Conservation (phyloP, 2,888 invertebrate genomes). For the Napeogenes sylphis region DNA sequence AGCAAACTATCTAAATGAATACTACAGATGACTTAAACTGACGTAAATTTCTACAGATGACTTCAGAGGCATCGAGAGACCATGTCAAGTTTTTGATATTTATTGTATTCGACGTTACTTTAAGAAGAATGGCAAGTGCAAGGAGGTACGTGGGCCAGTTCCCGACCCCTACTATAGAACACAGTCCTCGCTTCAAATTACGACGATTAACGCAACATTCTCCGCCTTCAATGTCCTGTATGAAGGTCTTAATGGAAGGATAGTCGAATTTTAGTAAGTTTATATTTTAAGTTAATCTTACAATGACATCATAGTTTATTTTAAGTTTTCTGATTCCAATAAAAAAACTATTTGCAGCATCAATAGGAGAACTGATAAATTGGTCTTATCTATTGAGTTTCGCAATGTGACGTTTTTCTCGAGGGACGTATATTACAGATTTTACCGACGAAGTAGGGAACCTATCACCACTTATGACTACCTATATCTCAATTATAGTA, state of each 20-base stretch:
- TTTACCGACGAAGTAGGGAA: constrained; percentile 39
- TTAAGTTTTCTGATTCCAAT: neutral
- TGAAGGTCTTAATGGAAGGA: constrained; percentile 32
- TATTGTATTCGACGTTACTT: constrained; percentile 37
- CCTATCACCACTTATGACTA: constrained; percentile 35
- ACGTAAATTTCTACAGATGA: constrained; percentile 9
- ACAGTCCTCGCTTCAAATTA: constrained; percentile 23
- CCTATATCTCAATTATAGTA: constrained; percentile 33
- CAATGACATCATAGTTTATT: neutral
- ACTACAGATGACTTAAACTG: too few relatives aligned
- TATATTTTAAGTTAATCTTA: neutral
- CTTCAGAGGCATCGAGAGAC: constrained; percentile 18
- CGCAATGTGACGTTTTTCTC: constrained; percentile 29
- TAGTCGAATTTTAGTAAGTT: constrained; percentile 37
- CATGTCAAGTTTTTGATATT: constrained; percentile 29
- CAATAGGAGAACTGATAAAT: constrained; percentile 34
- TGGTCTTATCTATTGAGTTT: constrained; percentile 35
- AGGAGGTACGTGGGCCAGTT: constrained; percentile 24
- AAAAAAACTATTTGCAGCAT: constrained; percentile 30
- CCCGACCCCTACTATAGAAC: constrained; percentile 32
- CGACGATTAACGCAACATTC: constrained; percentile 28
- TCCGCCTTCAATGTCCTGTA: constrained; percentile 21
- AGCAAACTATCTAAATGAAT: neutral
- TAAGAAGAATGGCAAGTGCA: constrained; percentile 30
- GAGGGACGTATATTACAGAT: constrained; percentile 31